Percentiles rank a stretch among this genome's conserved stretches.
Evolutionary conservation across 1,140 invertebrate species (phyloP).

Genomic region (Andrena cerasifolii): DNA sequence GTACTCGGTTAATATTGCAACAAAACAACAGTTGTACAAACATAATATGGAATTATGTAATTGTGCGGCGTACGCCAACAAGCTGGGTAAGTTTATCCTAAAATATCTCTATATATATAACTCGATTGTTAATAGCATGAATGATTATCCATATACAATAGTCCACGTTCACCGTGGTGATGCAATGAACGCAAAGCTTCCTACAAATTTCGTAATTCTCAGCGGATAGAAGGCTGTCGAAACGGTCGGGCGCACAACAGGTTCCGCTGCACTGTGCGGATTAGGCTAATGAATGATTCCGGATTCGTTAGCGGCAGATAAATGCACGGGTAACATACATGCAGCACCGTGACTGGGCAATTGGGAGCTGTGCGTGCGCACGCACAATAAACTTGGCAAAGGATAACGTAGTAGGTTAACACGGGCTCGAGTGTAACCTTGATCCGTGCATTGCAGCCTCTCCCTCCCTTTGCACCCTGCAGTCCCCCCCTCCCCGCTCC

Average conservation of each 20-base stretch:
- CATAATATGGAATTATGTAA: too few species aligned
- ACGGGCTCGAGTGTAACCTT: slow-evolving; percentile 75
- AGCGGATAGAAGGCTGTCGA: not conserved
- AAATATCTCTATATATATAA: not conserved
- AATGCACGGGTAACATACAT: slow-evolving; percentile 10
- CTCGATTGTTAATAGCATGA: not conserved
- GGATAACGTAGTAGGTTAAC: slow-evolving; percentile 67
- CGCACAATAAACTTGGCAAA: slow-evolving; percentile 56
- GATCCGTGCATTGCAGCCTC: slow-evolving; percentile 72
- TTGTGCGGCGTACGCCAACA: not conserved
- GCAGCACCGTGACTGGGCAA: not conserved
- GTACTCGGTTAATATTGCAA: too few species aligned
- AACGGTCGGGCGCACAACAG: not conserved
- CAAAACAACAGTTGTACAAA: too few species aligned
- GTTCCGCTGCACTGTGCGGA: not conserved
- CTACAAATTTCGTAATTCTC: not conserved
- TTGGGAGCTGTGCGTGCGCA: slow-evolving; percentile 38
- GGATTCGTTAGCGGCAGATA: slow-evolving; percentile 24
- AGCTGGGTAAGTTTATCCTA: not conserved
- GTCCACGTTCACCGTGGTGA: not conserved
- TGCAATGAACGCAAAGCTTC: slow-evolving; percentile 1
- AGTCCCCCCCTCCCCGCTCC: slow-evolving; percentile 20
- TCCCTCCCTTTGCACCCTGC: slow-evolving; percentile 55
- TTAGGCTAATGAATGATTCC: slow-evolving; percentile 61
- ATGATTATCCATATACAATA: not conserved